Evolutionary conservation across 1,140 invertebrate species (phyloP), one percentile per base, ranked within the genome.

Genomic region (Ips nitidus): DNA sequence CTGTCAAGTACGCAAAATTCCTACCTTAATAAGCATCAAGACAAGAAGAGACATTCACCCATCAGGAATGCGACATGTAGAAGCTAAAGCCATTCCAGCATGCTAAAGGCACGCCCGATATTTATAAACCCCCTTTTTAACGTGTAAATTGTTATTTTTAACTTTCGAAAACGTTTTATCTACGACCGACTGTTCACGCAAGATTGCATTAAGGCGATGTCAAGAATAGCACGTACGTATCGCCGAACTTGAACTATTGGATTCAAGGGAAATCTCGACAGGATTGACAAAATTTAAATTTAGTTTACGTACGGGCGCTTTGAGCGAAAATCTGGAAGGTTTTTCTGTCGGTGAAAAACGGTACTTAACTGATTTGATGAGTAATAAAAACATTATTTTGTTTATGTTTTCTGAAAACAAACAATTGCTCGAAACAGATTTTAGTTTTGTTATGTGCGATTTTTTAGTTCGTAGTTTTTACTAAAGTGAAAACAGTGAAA

Each of bases 211-310:
- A 41, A 65, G 37, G 40, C 4, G 7, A 38, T 22, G 5, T 36
- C 41, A 7, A 65, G 55, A 65, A 65, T 65, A 65, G 42, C 63
- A 39, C 6, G 52, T n/a, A 37, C 63, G 50, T 55, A 37, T 8
- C 36, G 53, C 63, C 22, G 2, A 53, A 52, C 41, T 41, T 3
- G 39, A 52, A 7, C 63, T 50, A 22, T 22, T 8, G 45, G 45
- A 50, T 8, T 22, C 45, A 8, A 8, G 6, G 7, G 50, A 41
- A 58, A 58, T 57, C 64, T 57, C 52, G 53, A 42, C 59, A 38
- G 45, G 43, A 61, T 57, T 71, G 70, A 71, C 70, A 71, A 61
- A 52, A 60, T 59, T 68, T 65, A 71, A 65, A 47, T 66, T 72
- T 61, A 72, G 71, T 72, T 72, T 60, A 52, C 42, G 50, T 60